Evolutionary conservation across 2,113 vertebrate species (phyloP), one percentile per base, ranked within the genome.

Genomic region (Paradoxurus hermaphroditus): DNA sequence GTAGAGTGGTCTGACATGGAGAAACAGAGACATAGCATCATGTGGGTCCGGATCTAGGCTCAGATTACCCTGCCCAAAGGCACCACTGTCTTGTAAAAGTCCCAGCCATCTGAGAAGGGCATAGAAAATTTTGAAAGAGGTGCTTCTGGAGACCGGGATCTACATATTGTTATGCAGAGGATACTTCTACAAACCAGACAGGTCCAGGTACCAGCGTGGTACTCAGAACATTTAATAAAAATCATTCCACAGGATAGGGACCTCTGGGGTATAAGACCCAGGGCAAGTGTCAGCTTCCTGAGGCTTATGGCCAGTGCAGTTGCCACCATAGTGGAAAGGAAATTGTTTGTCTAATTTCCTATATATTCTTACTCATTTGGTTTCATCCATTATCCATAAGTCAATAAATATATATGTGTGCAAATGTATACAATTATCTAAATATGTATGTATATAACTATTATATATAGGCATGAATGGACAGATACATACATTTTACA

Each of bases 161-260:
- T 82, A 21, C 4, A 29, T 11, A 4, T 67, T 77, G 12, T 36
- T 49, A 46, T 36, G 25, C 11, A 53, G 13, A 4, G 0, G 0
- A 1, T 56, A 81, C 13, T 13, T 51, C 44, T 53, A 2, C 2
- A 2, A 85, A 25, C 56, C 39, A 87, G 27, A n/a, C 34, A 89
- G 16, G 3, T 83, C 2, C 18, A 90, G 49, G 2, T 19, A n/a
- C 16, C 3, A 89, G 14, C 2, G 8, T 75, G 9, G 9, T 39
- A 73, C 31, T 16, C 79, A 39, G 62, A 49, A 83, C 11, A 62
- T 36, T 70, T 92, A 23, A 49, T 53, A 75, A 75, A 72, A 72
- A 6, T 16, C 1, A 75, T 1, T 34, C 2, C 6, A 59, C 27
- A 29, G 31, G 0, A 2, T 51, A 34, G 31, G 1, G 0, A 7